A percentile compares a stretch with the other conserved stretches of the same genome.
These are phyloP conservation scores for Andrena camellia DNA, from an alignment of 2,888 invertebrate species.

Conservation along the genomic window DNA sequence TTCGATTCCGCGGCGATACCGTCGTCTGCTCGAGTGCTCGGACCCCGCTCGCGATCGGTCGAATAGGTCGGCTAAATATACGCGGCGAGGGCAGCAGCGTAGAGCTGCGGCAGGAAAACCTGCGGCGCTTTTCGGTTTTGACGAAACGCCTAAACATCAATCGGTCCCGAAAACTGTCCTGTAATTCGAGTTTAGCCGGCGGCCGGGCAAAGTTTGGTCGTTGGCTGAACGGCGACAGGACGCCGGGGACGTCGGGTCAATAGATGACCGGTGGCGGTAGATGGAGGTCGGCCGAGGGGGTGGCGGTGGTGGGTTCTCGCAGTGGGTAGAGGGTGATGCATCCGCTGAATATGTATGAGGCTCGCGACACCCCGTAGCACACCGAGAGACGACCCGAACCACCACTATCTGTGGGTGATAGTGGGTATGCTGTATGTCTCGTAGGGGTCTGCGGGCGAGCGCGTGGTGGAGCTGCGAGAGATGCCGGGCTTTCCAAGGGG, in stretches of 20 bases:
- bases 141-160: slow-evolving; percentile 84
- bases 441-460: slow-evolving; percentile 79
- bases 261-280: slow-evolving; percentile 80
- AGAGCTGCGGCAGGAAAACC: slow-evolving; percentile 36
- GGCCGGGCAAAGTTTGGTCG: slow-evolving; percentile 80
- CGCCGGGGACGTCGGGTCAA: slow-evolving; percentile 67
- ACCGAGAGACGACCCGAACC: slow-evolving; percentile 78
- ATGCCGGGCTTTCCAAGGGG: slow-evolving; percentile 62
- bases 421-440: slow-evolving; percentile 84
- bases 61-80: not conserved
- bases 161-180: slow-evolving; percentile 83
- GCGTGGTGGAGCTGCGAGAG: slow-evolving; percentile 58
- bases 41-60: not conserved
- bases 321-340: slow-evolving; percentile 86
- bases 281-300: slow-evolving; percentile 82
- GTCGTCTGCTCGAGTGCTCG: not conserved
- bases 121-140: slow-evolving; percentile 78
- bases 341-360: slow-evolving; percentile 89
- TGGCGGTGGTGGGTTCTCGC: slow-evolving; percentile 21
- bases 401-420: slow-evolving; percentile 85
- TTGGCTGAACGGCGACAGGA: slow-evolving; percentile 52
- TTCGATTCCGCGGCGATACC: not conserved
- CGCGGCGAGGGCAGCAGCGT: not conserved
- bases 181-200: slow-evolving; percentile 82
- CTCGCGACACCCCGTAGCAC: slow-evolving; percentile 84